Evolutionary conservation across 1,140 invertebrate genomes (phyloP).

Genomic region (Drosophila sp.): DNA sequence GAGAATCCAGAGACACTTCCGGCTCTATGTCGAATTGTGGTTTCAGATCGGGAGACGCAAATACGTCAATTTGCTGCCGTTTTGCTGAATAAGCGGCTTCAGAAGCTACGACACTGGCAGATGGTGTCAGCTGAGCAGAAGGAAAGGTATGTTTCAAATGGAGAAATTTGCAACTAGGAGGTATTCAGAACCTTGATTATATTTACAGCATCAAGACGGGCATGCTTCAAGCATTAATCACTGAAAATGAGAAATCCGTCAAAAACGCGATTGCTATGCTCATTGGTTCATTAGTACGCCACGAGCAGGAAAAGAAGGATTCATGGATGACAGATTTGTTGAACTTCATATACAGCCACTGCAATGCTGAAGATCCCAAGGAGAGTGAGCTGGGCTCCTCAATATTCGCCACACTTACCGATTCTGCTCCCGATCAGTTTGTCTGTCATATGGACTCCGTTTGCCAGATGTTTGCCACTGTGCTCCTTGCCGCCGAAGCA

Average conservation of each 20-base stretch:
- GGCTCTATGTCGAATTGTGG: conserved; percentile 87
- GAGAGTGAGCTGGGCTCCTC: conserved; percentile 80
- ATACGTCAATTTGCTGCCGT: conserved; percentile 89
- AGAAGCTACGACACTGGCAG: conserved; percentile 87
- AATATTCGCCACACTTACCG: conserved; percentile 72
- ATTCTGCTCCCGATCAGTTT: conserved; percentile 81
- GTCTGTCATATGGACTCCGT: conserved; percentile 74
- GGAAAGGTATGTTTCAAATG: conserved; percentile 83
- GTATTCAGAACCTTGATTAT: background rate
- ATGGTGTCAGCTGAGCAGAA: conserved; percentile 86
- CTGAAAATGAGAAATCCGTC: conserved; percentile 87
- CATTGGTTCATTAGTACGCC: conserved; percentile 89
- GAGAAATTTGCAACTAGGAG: too few species aligned
- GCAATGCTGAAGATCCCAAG: conserved; percentile 62
- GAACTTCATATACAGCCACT: conserved; percentile 86
- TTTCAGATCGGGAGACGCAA: conserved; percentile 86
- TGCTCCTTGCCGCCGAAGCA: conserved; percentile 59
- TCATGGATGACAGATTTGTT: conserved; percentile 89
- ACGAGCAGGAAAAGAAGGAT: conserved; percentile 87
- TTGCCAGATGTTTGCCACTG: conserved; percentile 65
- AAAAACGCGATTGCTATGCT: conserved; percentile 88
- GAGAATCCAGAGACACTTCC: conserved; percentile 87
- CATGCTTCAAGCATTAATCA: conserved; percentile 86
- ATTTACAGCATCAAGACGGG: conserved; percentile 86
- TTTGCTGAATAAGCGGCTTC: conserved; percentile 87